phyloP scores from a whole-genome alignment of 2,113 vertebrate genomes.

The Pristiophorus japonicus region DNA sequence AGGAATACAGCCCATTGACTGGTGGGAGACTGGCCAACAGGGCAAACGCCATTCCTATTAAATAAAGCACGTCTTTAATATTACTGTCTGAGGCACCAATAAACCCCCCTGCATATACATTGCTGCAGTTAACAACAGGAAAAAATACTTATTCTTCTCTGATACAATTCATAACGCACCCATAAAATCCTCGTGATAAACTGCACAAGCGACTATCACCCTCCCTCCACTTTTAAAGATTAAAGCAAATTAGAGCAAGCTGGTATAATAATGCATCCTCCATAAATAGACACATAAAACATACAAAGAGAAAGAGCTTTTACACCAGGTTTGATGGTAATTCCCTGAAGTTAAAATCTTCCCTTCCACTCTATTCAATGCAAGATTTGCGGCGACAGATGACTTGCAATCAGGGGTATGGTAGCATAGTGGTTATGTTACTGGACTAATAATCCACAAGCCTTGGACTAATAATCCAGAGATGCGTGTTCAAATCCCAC shows the following conservation, averaged over 20 bases:
- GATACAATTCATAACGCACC: background rate
- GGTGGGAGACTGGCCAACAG: slow-evolving; percentile 83
- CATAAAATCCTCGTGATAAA: background rate
- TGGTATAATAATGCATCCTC: background rate
- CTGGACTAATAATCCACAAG: no score
- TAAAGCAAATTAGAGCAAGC: background rate
- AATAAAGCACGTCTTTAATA: slow-evolving; percentile 29
- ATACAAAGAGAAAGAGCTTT: background rate
- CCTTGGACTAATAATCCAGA: no score
- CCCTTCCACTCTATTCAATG: background rate
- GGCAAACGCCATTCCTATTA: slow-evolving; percentile 82
- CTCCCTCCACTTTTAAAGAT: background rate
- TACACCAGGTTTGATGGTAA: background rate
- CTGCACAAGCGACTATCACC: no score
- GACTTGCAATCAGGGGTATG: no score
- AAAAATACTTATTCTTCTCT: background rate
- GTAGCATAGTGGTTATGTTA: no score
- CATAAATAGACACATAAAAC: background rate
- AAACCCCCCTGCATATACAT: background rate
- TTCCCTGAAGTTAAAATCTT: background rate
- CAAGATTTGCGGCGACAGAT: background rate
- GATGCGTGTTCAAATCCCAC: no score
- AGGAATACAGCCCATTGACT: slow-evolving; percentile 86
- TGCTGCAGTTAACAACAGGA: background rate
- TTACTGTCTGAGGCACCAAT: background rate